Evolutionary conservation across 2,113 vertebrate species (phyloP).

Genomic region (Empidonax alnorum): DNA sequence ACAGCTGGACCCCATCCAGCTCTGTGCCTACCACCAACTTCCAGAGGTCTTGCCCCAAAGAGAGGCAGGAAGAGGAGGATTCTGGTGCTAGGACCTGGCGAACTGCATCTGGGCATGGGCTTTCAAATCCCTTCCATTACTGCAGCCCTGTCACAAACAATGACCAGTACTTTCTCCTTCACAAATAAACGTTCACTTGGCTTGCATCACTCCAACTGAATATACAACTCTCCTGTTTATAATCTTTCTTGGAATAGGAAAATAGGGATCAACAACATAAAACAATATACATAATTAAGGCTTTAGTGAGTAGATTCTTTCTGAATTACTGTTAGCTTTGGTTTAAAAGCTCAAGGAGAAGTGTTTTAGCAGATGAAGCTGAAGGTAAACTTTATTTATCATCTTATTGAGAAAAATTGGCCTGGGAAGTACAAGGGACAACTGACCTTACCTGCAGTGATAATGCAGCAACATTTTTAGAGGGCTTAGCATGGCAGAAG

Average conservation of each 20-base stretch:
- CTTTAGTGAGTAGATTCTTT: background rate
- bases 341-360: background rate
- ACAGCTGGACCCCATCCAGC: background rate
- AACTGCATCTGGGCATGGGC: background rate
- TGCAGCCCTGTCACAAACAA: background rate
- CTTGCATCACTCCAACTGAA: background rate
- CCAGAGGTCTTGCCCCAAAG: background rate
- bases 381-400: background rate
- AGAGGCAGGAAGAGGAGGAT: background rate
- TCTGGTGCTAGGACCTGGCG: background rate
- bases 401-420: background rate
- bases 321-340: background rate
- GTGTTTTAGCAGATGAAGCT: background rate
- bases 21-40: background rate
- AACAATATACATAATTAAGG: background rate
- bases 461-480: background rate
- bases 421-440: background rate
- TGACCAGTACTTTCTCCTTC: background rate
- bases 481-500: background rate
- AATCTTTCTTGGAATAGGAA: background rate
- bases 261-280: background rate
- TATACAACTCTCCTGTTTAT: background rate
- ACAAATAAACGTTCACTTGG: background rate
- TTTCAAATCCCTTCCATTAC: background rate
- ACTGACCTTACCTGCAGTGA: background rate